A percentile compares a stretch with the other conserved stretches of the same genome.
Conservation (phyloP, 2,113 vertebrate species). For the Manacus vitellinus region DNA sequence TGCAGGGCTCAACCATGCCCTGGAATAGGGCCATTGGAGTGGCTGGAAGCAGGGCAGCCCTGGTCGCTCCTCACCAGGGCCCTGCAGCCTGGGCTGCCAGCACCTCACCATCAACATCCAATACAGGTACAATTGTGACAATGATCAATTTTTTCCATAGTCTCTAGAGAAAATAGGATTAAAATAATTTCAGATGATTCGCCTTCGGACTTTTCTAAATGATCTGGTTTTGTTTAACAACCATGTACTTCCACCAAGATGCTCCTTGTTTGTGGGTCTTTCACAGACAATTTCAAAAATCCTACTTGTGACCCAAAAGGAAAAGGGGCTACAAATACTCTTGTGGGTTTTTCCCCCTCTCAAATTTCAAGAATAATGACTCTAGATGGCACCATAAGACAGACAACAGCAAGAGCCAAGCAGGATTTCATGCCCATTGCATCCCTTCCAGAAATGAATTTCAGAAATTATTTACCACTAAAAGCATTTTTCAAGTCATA, state of each 20-base stretch:
- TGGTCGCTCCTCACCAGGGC: background rate
- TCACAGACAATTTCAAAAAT: background rate
- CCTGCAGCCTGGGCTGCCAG: background rate
- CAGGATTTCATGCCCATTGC: background rate
- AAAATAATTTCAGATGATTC: background rate
- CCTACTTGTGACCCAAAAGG: background rate
- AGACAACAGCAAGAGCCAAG: background rate
- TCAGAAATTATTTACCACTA: background rate
- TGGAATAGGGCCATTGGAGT: rapidly evolving
- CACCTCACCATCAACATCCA: background rate
- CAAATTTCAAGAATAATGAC: background rate
- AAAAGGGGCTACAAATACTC: background rate
- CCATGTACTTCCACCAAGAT: background rate
- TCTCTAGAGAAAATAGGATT: background rate
- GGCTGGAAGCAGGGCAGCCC: rapidly evolving
- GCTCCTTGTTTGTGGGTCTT: background rate
- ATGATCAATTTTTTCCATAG: background rate
- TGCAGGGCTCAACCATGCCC: background rate
- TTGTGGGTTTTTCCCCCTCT: background rate
- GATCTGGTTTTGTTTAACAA: background rate
- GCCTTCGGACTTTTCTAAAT: background rate
- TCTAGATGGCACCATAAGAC: background rate
- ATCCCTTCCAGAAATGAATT: background rate
- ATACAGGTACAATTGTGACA: background rate
- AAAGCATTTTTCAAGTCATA: background rate